phyloP scores from a whole-genome alignment of 2,113 vertebrate genomes.

The Anolis sagrei region DNA sequence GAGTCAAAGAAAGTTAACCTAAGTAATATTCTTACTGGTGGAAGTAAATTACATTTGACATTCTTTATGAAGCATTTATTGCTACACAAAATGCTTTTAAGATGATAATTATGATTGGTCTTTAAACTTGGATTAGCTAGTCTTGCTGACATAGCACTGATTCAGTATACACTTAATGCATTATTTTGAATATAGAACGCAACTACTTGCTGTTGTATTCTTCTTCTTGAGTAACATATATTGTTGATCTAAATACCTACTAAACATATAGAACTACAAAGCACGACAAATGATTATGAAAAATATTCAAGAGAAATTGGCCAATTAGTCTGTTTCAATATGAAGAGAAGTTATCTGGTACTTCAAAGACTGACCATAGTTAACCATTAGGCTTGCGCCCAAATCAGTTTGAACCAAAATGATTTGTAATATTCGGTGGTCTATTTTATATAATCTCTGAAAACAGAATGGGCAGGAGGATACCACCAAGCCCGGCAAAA shows the following conservation, averaged over 20 bases:
- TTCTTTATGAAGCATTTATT: conserved; percentile 51
- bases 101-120: conserved; percentile 43
- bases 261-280: conserved; percentile 33
- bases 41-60: conserved; percentile 37
- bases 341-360: too few relatives aligned
- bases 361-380: too few relatives aligned
- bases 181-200: conserved; percentile 43
- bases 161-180: background rate
- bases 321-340: too few relatives aligned
- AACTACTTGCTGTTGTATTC: conserved; percentile 18
- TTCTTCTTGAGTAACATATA: conserved; percentile 18
- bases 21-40: conserved; percentile 38
- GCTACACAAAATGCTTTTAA: conserved; percentile 55
- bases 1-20: conserved; percentile 47
- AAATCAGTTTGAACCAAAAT: too few relatives aligned
- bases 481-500: too few relatives aligned
- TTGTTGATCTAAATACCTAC: conserved; percentile 49
- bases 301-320: background rate
- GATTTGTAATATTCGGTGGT: too few relatives aligned
- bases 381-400: background rate
- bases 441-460: background rate
- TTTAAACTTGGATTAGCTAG: conserved; percentile 28
- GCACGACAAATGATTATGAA: background rate
- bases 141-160: conserved; percentile 16
- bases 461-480: too few relatives aligned